Conservation (phyloP, 1,140 invertebrate species). For the Tribolium madens region DNA sequence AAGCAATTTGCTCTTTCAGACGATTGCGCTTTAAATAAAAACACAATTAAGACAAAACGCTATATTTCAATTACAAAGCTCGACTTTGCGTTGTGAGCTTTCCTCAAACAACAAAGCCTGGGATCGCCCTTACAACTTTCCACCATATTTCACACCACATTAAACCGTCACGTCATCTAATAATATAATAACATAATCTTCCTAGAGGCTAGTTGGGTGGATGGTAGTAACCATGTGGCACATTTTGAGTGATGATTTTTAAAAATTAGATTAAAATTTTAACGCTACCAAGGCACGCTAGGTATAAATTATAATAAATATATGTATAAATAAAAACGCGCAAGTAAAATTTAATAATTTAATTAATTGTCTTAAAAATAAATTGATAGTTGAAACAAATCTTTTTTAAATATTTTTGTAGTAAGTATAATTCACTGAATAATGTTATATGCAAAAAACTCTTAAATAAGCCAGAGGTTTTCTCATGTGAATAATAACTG, state of each 20-base stretch:
- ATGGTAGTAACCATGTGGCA: constrained; percentile 6
- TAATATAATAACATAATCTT: constrained; percentile 64
- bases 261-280: background rate
- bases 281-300: no score
- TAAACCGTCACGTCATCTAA: constrained; percentile 62
- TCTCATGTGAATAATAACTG: background rate
- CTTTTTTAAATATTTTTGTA: no score
- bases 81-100: background rate
- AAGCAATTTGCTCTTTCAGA: constrained; percentile 28
- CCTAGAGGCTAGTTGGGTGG: constrained; percentile 19
- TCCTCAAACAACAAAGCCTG: constrained; percentile 53
- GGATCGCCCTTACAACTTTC: constrained; percentile 52
- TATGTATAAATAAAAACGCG: background rate
- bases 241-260: background rate
- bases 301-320: background rate
- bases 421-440: no score
- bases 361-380: no score
- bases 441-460: no score
- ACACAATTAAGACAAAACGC: constrained; percentile 6
- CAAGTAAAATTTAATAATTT: no score
- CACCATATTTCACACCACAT: constrained; percentile 63
- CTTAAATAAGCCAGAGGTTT: no score
- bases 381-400: no score
- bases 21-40: constrained; percentile 3
- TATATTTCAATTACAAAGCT: constrained; percentile 7